Evolutionary conservation across 2,113 vertebrate genomes (phyloP).

Genomic region (Parus major): DNA sequence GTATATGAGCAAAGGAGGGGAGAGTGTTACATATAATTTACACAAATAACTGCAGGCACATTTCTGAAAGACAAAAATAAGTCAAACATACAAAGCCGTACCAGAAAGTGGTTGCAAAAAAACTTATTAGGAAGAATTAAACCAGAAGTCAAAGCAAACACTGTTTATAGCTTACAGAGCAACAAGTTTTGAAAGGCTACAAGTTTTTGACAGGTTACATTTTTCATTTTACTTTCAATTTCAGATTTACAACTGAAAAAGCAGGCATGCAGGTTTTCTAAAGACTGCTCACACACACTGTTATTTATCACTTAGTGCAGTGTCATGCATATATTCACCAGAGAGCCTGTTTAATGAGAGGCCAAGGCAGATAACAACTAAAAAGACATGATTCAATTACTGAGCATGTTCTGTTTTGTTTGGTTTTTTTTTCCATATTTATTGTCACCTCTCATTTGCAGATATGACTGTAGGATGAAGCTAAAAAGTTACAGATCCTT

Average conservation of each 20-base stretch:
- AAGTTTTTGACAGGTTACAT: neutral
- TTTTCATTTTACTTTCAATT: neutral
- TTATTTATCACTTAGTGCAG: neutral
- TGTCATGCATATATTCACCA: neutral
- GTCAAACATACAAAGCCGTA: constrained; percentile 39
- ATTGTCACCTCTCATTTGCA: neutral
- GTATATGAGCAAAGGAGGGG: neutral
- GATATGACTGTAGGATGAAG: neutral
- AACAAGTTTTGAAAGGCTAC: neutral
- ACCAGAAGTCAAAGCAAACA: neutral
- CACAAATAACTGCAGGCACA: constrained; percentile 28
- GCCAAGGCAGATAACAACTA: neutral
- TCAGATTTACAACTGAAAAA: neutral
- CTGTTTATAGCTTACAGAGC: neutral
- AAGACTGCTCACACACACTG: neutral
- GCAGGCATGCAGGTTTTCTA: neutral
- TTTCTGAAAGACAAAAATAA: constrained; percentile 66
- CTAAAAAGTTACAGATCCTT: constrained; percentile 71
- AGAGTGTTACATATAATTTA: neutral
- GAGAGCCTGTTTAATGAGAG: neutral
- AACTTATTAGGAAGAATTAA: neutral
- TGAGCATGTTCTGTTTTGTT: neutral
- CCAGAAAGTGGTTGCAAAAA: constrained; percentile 27
- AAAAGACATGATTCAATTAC: neutral
- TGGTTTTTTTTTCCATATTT: neutral